Percentiles rank a stretch among this genome's conserved stretches.
Conservation (phyloP, 2,888 invertebrate species). For the Acheta domesticus region DNA sequence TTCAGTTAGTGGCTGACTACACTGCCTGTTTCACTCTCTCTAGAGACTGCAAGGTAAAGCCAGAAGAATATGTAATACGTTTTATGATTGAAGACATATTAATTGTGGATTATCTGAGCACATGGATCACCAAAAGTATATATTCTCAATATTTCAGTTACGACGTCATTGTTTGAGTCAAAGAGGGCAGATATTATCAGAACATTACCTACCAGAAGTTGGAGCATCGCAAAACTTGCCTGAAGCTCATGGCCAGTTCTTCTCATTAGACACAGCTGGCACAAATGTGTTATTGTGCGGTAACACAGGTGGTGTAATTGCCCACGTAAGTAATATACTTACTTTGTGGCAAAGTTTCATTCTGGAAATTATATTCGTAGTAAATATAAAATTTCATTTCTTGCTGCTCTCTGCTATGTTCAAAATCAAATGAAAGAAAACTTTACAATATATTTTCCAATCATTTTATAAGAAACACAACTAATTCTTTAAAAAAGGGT, state of each 20-base stretch:
- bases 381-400: too few species aligned
- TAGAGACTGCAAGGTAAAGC: conserved; percentile 54
- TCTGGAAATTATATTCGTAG: too few species aligned
- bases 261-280: conserved; percentile 50
- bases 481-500: too few species aligned
- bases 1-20: conserved; percentile 55
- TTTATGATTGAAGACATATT: neutral
- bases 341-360: too few species aligned
- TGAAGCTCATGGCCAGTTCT: conserved; percentile 48
- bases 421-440: too few species aligned
- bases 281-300: conserved; percentile 50
- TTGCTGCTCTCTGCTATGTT: neutral
- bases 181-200: conserved; percentile 46
- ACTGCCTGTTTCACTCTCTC: conserved; percentile 57
- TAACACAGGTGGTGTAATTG: conserved; percentile 47
- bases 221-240: conserved; percentile 33
- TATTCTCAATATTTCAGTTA: conserved; percentile 35
- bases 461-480: too few species aligned
- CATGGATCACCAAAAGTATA: neutral
- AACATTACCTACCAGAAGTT: conserved; percentile 44
- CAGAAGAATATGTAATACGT: conserved; percentile 33
- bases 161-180: conserved; percentile 48
- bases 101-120: too few species aligned
- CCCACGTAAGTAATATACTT: conserved; percentile 44
- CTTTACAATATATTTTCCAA: too few species aligned